Conservation (phyloP, 2,888 invertebrate genomes). For the Ferdinandea cuprea region DNA sequence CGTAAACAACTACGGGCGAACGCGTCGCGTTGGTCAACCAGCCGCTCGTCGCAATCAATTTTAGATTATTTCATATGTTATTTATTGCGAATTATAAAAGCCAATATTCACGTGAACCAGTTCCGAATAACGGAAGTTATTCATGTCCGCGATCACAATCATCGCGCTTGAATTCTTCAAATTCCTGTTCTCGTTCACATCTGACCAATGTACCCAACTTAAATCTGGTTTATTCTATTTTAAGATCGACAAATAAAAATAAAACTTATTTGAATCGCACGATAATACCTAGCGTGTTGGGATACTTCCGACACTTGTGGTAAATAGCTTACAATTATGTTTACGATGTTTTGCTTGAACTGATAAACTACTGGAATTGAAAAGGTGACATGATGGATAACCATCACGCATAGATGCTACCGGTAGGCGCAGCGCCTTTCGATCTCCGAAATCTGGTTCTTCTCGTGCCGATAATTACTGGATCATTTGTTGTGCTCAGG, state of each 20-base stretch:
- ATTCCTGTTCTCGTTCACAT: conserved; percentile 54
- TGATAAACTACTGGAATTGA: conserved; percentile 72
- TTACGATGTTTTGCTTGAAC: conserved; percentile 55
- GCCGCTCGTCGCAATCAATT: conserved; percentile 4
- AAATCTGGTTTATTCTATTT: conserved; percentile 62
- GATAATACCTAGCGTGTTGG: conserved; percentile 3
- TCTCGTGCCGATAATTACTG: conserved; percentile 1
- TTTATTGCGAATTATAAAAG: conserved; percentile 56
- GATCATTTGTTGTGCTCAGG: conserved; percentile 7
- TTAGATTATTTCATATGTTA: conserved; percentile 16
- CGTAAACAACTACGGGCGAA: conserved; percentile 1
- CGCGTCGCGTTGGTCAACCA: background rate
- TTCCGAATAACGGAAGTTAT: conserved; percentile 60
- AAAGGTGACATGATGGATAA: conserved; percentile 69
- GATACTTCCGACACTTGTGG: conserved; percentile 65
- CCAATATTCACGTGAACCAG: conserved; percentile 62
- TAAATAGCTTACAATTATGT: conserved; percentile 63
- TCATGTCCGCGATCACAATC: conserved; percentile 48
- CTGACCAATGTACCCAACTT: background rate
- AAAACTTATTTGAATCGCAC: conserved; percentile 39
- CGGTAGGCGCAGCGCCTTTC: conserved; percentile 2
- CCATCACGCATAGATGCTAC: conserved; percentile 34
- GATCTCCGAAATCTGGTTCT: conserved; percentile 38
- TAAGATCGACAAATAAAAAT: conserved; percentile 41
- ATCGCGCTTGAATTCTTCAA: conserved; percentile 29